Evolutionary conservation across 2,888 invertebrate species (phyloP).

Genomic region (Oxycera nigricornis): DNA sequence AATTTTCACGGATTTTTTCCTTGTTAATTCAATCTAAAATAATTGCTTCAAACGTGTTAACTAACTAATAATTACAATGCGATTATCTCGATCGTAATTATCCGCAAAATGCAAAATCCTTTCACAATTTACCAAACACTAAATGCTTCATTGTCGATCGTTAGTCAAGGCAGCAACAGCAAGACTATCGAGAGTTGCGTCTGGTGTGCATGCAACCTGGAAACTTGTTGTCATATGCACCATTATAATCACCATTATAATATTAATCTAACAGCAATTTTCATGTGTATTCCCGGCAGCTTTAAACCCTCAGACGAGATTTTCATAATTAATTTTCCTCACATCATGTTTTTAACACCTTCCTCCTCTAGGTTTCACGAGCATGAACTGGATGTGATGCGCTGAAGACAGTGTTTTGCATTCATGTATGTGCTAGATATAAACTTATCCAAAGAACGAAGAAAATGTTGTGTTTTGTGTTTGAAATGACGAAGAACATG

Average conservation of each 20-base stretch:
- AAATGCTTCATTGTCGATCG: constrained; percentile 35
- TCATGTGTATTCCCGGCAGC: constrained; percentile 1
- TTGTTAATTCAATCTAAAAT: constrained; percentile 33
- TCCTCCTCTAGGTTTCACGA: background rate
- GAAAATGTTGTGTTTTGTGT: too few species aligned
- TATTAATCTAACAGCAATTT: constrained; percentile 1
- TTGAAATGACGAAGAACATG: too few species aligned
- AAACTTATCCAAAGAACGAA: too few species aligned
- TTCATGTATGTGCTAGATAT: too few species aligned
- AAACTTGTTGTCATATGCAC: background rate
- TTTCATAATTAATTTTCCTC: constrained; percentile 37
- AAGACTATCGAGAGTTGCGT: background rate
- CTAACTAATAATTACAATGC: constrained; percentile 32
- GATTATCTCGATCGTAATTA: constrained; percentile 22
- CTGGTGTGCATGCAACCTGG: background rate
- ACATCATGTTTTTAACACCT: constrained; percentile 25
- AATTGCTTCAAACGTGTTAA: constrained; percentile 30
- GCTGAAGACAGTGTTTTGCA: too few species aligned
- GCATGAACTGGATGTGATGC: too few species aligned
- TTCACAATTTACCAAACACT: constrained; percentile 31
- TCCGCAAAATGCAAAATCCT: constrained; percentile 5
- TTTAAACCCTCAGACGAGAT: background rate
- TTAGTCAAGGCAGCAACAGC: constrained; percentile 1
- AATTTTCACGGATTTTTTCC: too few species aligned
- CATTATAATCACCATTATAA: too few species aligned